Base-by-base conservation (phyloP, 2,888 invertebrate genomes). In the Leptinotarsa tumamoca region DNA sequence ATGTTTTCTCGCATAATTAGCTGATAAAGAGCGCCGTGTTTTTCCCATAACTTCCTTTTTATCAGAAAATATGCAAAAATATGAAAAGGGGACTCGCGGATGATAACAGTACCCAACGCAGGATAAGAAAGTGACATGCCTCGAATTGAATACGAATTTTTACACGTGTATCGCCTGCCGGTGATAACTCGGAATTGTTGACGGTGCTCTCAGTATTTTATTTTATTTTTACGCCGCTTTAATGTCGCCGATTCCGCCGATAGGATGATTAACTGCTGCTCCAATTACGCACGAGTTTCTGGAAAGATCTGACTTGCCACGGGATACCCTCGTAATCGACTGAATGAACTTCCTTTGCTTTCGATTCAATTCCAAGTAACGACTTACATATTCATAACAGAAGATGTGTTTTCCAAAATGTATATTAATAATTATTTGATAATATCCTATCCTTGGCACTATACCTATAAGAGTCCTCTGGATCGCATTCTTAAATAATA, bases 1-100 rank as follows among this genome's bases (percentile, higher is more conserved):
- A 84, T 81, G 82, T 83, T 83, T 83, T 84, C 83, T 83, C 82
- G 83, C 80, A 84, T 83, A 84, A 84, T 84, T 83, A 82, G 79
- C 74, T 79, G 83, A 84, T 84, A 84, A 79, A 68, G 78, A 75
- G 74, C 74, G 78, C 75, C 78, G 81, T 82, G 84, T 84, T 83
- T 83, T 84, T 82, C 83, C 84, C 82, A 82, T 82, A 83, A 83
- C 82, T 83, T 82, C 81, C 79, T 77, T 82, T 79, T 84, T 84
- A 84, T 84, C 84, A 76, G 81, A 83, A 83, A 83, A 82, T 83
- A 83, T 82, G 83, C 80, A 82, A 83, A 84, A 83, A 81, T 84
- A 84, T 84, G 84, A 84, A 84, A 84, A 82, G 83, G 80, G 83
- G 80, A 81, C 83, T 82, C 80, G 72, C 68, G 56, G 78, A 73